Evolutionary conservation across 2,888 invertebrate species (phyloP), one percentile per base, ranked within the genome.

Genomic region (Pristionchus entomophagus): DNA sequence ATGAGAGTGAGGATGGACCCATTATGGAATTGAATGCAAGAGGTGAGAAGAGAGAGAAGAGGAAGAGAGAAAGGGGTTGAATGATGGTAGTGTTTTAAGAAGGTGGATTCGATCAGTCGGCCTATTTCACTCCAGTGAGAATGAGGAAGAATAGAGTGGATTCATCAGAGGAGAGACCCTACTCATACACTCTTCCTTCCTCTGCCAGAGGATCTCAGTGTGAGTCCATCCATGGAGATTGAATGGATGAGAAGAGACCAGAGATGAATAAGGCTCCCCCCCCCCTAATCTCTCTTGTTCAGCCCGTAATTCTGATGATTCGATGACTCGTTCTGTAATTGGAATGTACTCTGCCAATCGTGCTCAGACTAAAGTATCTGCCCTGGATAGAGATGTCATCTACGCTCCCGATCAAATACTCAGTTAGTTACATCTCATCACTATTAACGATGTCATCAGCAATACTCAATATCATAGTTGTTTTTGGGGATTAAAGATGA

Each of bases 151-250:
- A 45, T n/a, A 51, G 84, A 65, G 85, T 22, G 10, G 65, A 38
- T 19, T 32, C 35, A n/a, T 32, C 35, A n/a, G 69, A 38, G 0
- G 77, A 77, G 22, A 32, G 85, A 29, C 85, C 85, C 8, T 85
- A 77, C 41, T 85, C 85, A 2, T 85, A 85, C 32, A 85, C 85
- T 29, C 77, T 85, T 26, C 85, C 85, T 19, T 85, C 85, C 12
- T 77, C 85, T 73, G 85, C 73, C 19, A 85, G 85, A 53, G n/a
- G n/a, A 85, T 53, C 65, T 29, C 65, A 65, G n/a, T 80, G 78
- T 80, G 8, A 32, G 49, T 19, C 29, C 26, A 73, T 35, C 45
- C 45, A 14, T n/a, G 29, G n/a, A 5, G 29, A 73, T 22, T 5
- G 73, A 65, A 35, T 65, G 26, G 22, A 22, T 22, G 14, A 51